Evolutionary conservation across 1,140 invertebrate species (phyloP).

Genomic region (Trachymyrmex septentrionalis): DNA sequence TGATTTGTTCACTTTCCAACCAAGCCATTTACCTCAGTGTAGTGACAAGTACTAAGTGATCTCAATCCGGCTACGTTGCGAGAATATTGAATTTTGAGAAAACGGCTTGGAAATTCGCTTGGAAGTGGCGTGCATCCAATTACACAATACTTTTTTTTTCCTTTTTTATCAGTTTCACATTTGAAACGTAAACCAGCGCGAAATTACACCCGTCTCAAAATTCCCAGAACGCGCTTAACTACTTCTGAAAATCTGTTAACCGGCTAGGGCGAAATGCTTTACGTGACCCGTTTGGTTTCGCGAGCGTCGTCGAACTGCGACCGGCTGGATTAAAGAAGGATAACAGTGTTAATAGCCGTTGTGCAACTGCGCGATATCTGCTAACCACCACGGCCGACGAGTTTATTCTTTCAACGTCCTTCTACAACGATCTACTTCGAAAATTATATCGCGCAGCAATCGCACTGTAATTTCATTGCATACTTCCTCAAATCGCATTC

Average conservation of each 20-base stretch:
- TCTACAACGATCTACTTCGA: conserved; percentile 32
- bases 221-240: conserved; percentile 56
- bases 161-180: conserved; percentile 36
- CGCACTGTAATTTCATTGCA: conserved; percentile 37
- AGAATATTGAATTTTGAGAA: conserved; percentile 48
- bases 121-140: conserved; percentile 52
- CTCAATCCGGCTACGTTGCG: not conserved
- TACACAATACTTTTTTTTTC: not conserved
- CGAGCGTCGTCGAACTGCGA: conserved; percentile 28
- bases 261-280: conserved; percentile 45
- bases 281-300: conserved; percentile 50
- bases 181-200: conserved; percentile 30
- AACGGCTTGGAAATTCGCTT: conserved; percentile 12
- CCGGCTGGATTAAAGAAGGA: conserved; percentile 50
- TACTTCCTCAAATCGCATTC: conserved; percentile 44
- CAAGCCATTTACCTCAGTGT: too few relatives aligned
- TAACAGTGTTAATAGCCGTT: conserved; percentile 48
- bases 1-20: too few relatives aligned
- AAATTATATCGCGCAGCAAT: conserved; percentile 41
- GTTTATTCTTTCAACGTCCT: conserved; percentile 39
- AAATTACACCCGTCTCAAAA: conserved; percentile 48
- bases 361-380: conserved; percentile 54
- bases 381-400: conserved; percentile 37
- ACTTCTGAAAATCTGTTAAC: conserved; percentile 62
- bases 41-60: too few relatives aligned